Evolutionary conservation across 1,140 invertebrate species (phyloP).

Genomic region (Papilio helenus): DNA sequence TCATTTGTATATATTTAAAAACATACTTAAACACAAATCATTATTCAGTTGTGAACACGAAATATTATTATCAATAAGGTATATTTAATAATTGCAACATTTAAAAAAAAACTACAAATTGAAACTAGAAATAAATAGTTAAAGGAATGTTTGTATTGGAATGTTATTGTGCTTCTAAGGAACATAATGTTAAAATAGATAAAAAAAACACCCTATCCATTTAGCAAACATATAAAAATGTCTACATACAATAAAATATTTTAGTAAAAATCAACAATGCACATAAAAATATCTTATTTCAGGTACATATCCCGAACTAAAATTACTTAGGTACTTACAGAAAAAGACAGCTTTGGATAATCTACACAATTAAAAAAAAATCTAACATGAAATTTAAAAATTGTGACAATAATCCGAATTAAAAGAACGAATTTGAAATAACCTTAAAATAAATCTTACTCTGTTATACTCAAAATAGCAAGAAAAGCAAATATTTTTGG

Average conservation of each 20-base stretch:
- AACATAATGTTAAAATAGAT: slow-evolving; percentile 15
- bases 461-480: background rate
- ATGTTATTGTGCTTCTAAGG: slow-evolving; percentile 39
- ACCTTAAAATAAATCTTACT: background rate
- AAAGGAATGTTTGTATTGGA: slow-evolving; percentile 34
- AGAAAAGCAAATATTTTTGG: background rate
- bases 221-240: slow-evolving; percentile 38
- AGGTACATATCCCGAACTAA: slow-evolving; percentile 33
- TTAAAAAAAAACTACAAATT: background rate
- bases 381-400: background rate
- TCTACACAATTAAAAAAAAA: background rate
- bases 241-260: slow-evolving; percentile 40
- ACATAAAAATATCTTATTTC: slow-evolving; percentile 35
- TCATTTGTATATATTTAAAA: background rate
- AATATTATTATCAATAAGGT: background rate
- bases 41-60: background rate
- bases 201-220: background rate
- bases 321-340: background rate
- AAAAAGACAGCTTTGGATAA: background rate
- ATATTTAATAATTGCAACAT: too few relatives aligned
- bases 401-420: background rate
- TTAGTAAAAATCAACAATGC: slow-evolving; percentile 41
- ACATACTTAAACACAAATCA: background rate
- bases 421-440: background rate
- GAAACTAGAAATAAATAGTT: background rate